Evolutionary conservation across 2,888 invertebrate species (phyloP), one percentile per base, ranked within the genome.

Genomic region (Mesorhabditis spiculigera): DNA sequence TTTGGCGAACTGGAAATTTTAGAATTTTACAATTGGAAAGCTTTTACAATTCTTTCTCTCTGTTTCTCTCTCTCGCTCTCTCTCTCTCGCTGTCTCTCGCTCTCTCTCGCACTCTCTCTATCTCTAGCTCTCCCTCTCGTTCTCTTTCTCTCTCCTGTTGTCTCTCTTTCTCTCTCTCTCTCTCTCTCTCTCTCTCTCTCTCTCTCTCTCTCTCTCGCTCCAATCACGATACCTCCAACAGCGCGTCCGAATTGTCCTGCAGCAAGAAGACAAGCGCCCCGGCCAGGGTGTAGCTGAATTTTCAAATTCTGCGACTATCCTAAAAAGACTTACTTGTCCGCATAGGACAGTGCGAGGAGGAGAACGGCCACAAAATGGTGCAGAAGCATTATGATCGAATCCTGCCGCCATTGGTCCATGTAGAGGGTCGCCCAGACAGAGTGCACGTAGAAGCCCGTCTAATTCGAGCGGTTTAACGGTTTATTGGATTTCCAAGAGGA

Each of bases 401-500:
- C 88, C 71, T 67, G 50, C 13, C 88, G 76, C 87, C 87, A 87
- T 62, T 82, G 73, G 78, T 88, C 88, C 85, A 88, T 84, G 75
- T 86, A 87, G 16, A 88, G 61, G 4, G 87, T 87, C 28, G 86
- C 87, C 77, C 87, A 88, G 43, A 88, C 77, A n/a, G 87, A 87
- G 74, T 88, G 88, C 42, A 88, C 65, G 75, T 88, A 88, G 80
- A 88, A 88, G n/a, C 86, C 84, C 61, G 86, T 82, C 78, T 88
- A 85, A 42, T 85, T 71, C 68, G 63, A 45, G 43, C 65, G 66
- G 28, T 28, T 28, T 28, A 28, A 28, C 28, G 28, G 28, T 28
- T 28, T 8, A 66, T 63, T n/a, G 65, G 64, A 5, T 63, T 6
- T n/a, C 62, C 50, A 16, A 42, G 28, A 4, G 41, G 4, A 45